Base-by-base conservation (phyloP, 2,888 invertebrate genomes). In the Protonemura montana region DNA sequence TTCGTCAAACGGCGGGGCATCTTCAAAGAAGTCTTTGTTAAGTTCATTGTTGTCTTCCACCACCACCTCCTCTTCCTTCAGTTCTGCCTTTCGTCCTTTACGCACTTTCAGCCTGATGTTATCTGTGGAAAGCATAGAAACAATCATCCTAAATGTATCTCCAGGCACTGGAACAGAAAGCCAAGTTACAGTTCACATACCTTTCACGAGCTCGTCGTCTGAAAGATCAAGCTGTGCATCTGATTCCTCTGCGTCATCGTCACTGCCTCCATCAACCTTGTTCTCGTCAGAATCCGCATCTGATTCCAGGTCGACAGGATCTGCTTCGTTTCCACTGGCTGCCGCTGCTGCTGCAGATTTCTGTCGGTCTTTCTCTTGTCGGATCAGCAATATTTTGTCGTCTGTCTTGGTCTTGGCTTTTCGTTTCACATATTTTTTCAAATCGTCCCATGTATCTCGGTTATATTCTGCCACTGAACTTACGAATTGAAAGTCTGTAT, bases 331-430 rank as follows among this genome's bases (percentile, higher is more conserved):
- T 76, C 76, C 84, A 13, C 29, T 59, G 21, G 28, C 25, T n/a
- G 25, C 41, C 10, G 82, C 76, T 21, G 59, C 27, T 59, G 59
- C 59, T 59, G 59, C 59, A 3, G 21, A 21, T 21, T 59, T 59
- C 16, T 21, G 16, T 2, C 13, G 59, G 1, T 7, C 59, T 21
- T 59, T 59, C 13, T 59, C 59, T 59, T 21, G 59, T 10, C 94
- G 90, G 0, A 93, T 92, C 88, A 93, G 94, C 77, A 94, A 93
- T 88, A 98, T 97, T 92, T 96, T 97, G 88, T 98, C 97, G 91
- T 98, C 97, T 0, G 97, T 93, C 89, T 96, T 96, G 25, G 94
- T 94, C 89, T 96, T 95, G 0, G 95, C 95, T 92, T 96, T 96
- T 59, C 96, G 93, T 90, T 95, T 95, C 0, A 97, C 93, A 91